Base-by-base conservation (phyloP, 2,797 vertebrate genomes). In the Danio albolineatus region DNA sequence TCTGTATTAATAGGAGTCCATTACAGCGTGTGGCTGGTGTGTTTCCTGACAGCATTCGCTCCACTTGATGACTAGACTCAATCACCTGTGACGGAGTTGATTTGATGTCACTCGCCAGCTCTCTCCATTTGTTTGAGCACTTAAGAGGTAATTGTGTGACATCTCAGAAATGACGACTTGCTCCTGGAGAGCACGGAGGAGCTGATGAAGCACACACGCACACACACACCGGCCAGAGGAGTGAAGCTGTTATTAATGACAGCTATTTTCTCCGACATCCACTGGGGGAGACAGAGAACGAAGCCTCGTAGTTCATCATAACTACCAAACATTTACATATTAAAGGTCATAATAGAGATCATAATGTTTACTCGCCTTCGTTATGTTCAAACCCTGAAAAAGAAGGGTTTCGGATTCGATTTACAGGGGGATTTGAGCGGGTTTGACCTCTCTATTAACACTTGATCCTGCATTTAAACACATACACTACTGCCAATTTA, bases 121-220 rank as follows among this genome's bases (percentile, higher is more conserved):
- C 94, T 94, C 95, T 94, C 95, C 96, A 97, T 98, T 98, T 98
- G 96, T 98, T 97, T 97, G 97, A 96, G 95, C 96, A 97, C 94
- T 98, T 98, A 98, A 97, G 95, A 97, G 96, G 97, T 98, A 98
- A 99, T 98, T 98, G 97, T 96, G 95, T 96, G 95, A 98, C 96
- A 97, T 96, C 95, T 96, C 93, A 93, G 87, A 84, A 93, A 90
- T 88, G 66, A 93, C 94, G 89, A 88, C 92, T 93, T 91, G 79
- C 94, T 95, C 92, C 91, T 90, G 91, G 74, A 76, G 74, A 77
- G 74, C 73, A 69, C 88, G 86, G 81, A 38, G 89, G 92, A 91
- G 88, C 87, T 88, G 89, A 89, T 91, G 91, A 92, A 94, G 93
- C 91, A n/a, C n/a, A n/a, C n/a, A 87, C 86, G 85, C 88, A 89